A percentile compares a stretch with the other conserved stretches of the same genome.
Evolutionary conservation across 1,140 invertebrate genomes (phyloP).

Genomic region (Drosophila seguyi): DNA sequence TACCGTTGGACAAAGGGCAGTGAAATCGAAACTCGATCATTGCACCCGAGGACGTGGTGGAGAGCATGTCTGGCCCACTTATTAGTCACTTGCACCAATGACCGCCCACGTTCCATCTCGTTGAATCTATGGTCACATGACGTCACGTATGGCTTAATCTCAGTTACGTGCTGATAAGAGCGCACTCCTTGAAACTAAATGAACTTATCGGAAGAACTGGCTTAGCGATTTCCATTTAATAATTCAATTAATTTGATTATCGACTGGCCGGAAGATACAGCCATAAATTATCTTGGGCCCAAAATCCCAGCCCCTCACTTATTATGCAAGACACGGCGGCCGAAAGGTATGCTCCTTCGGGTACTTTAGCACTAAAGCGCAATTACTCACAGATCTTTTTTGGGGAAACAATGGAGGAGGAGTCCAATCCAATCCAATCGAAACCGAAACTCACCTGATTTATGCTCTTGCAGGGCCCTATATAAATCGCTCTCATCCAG

Average conservation of each 20-base stretch:
- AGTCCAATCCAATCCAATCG: background rate
- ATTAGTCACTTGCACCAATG: slow-evolving; percentile 19
- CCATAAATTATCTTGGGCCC: slow-evolving; percentile 37
- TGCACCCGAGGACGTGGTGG: slow-evolving; percentile 16
- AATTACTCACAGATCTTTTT: slow-evolving; percentile 8
- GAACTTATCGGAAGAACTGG: slow-evolving; percentile 22
- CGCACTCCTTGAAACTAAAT: slow-evolving; percentile 16
- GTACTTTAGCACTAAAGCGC: background rate
- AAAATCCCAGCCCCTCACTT: slow-evolving; percentile 26
- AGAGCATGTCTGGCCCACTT: background rate
- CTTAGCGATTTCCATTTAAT: slow-evolving; percentile 34
- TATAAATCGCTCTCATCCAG: slow-evolving; percentile 87
- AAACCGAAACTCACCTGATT: slow-evolving; percentile 81
- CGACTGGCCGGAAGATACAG: slow-evolving; percentile 18
- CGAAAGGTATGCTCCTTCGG: background rate
- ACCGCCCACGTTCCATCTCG: background rate
- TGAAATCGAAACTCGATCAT: slow-evolving; percentile 20
- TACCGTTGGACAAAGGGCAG: slow-evolving; percentile 19
- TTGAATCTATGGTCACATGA: slow-evolving; percentile 23
- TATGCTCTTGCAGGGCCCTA: slow-evolving; percentile 87
- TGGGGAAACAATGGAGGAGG: background rate
- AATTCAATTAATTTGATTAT: slow-evolving; percentile 56
- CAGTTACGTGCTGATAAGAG: slow-evolving; percentile 48
- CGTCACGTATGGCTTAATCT: slow-evolving; percentile 54
- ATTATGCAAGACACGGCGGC: slow-evolving; percentile 25